phyloP scores from a whole-genome alignment of 2,888 invertebrate genomes.

The Caradrina kadenii region DNA sequence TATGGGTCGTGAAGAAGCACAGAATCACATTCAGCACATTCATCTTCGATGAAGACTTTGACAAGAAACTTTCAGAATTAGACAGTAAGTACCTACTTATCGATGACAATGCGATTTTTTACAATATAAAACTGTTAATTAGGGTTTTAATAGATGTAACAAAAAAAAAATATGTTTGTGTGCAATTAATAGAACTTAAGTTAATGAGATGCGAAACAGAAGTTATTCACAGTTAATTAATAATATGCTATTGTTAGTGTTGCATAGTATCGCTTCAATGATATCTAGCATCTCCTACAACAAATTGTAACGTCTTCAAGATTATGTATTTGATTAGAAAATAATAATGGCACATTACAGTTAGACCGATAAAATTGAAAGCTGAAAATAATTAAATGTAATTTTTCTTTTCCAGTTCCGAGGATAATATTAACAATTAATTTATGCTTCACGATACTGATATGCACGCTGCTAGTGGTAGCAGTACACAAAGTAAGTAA shows the following conservation, averaged over 20 bases:
- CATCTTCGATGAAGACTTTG: slow-evolving; percentile 92
- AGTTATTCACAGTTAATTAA: neutral
- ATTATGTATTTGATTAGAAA: slow-evolving; percentile 3
- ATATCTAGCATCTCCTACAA: slow-evolving; percentile 5
- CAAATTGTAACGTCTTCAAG: neutral
- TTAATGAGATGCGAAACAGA: slow-evolving; percentile 4
- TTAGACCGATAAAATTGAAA: neutral
- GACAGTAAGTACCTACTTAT: slow-evolving; percentile 87
- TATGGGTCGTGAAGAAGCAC: slow-evolving; percentile 90
- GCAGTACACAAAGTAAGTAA: slow-evolving; percentile 93
- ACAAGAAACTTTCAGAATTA: slow-evolving; percentile 90
- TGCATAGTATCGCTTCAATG: slow-evolving; percentile 3
- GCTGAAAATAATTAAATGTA: slow-evolving; percentile 4
- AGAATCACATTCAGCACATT: slow-evolving; percentile 94
- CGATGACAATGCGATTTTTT: neutral
- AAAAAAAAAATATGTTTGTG: neutral
- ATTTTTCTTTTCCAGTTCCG: slow-evolving; percentile 89
- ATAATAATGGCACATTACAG: neutral
- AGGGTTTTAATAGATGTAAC: too few relatives aligned
- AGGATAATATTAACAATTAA: slow-evolving; percentile 95
- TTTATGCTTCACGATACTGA: slow-evolving; percentile 95
- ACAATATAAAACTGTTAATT: neutral
- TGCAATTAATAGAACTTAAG: neutral
- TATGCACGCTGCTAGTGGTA: slow-evolving; percentile 93
- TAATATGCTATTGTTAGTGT: slow-evolving; percentile 9